A percentile compares a stretch with the other conserved stretches of the same genome.
phyloP scores from a whole-genome alignment of 2,888 invertebrate genomes.

The Hirtodrosophila duncani region DNA sequence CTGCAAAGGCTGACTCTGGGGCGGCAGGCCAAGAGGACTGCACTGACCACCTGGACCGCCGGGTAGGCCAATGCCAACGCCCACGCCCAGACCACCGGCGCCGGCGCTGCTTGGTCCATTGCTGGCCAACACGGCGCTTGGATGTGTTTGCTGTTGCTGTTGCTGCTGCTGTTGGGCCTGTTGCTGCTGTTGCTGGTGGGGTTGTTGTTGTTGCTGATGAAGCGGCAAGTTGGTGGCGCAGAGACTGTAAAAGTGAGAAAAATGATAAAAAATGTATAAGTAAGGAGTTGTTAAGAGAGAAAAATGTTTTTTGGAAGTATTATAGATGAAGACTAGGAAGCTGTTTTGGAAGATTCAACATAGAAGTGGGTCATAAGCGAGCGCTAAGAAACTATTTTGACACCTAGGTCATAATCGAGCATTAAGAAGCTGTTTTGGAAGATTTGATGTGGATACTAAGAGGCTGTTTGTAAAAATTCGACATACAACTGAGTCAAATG shows the following conservation, averaged over 20 bases:
- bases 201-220: conserved; percentile 64
- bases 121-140: conserved; percentile 77
- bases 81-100: conserved; percentile 79
- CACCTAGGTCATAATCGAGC: too few species aligned
- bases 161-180: conserved; percentile 48
- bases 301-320: too few species aligned
- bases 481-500: too few species aligned
- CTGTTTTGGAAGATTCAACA: too few species aligned
- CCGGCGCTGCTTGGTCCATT: conserved; percentile 66
- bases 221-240: conserved; percentile 61
- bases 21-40: conserved; percentile 74
- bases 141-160: conserved; percentile 53
- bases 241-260: conserved; percentile 55
- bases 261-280: neutral
- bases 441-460: too few species aligned
- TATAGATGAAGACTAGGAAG: too few species aligned
- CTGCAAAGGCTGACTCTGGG: conserved; percentile 75
- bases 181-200: conserved; percentile 34
- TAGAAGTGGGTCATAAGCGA: too few species aligned
- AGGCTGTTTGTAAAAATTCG: too few species aligned
- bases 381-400: too few species aligned
- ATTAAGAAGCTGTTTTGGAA: too few species aligned
- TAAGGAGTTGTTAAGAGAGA: neutral
- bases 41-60: conserved; percentile 76
- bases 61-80: conserved; percentile 76